Evolutionary conservation across 2,113 vertebrate genomes (phyloP).

Genomic region (Galbula dea): DNA sequence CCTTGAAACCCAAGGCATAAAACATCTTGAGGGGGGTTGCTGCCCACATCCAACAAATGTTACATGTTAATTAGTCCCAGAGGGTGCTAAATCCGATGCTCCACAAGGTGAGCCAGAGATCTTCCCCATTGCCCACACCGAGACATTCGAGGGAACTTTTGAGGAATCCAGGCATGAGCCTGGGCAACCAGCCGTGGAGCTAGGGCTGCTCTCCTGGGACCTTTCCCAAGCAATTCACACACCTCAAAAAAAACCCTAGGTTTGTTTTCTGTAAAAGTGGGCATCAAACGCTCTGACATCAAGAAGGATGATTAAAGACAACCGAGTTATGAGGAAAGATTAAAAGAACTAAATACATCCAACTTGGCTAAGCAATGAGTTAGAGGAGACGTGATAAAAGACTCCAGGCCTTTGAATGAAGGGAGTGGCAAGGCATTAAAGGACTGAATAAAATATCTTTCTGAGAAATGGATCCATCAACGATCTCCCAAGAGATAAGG

Average conservation of each 20-base stretch:
- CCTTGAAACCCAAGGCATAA: background rate
- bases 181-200: background rate
- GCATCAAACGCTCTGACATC: constrained; percentile 62
- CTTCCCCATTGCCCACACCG: background rate
- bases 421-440: constrained; percentile 56
- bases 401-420: constrained; percentile 55
- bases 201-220: background rate
- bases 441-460: constrained; percentile 61
- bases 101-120: background rate
- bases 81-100: background rate
- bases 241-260: background rate
- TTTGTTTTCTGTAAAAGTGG: background rate
- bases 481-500: constrained; percentile 63
- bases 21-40: background rate
- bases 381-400: constrained; percentile 55
- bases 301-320: constrained; percentile 64
- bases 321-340: constrained; percentile 45
- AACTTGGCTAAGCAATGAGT: constrained; percentile 62
- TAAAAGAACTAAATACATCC: constrained; percentile 61
- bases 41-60: background rate
- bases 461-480: constrained; percentile 59
- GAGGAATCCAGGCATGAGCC: constrained; percentile 14
- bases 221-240: background rate
- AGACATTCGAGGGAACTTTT: background rate
- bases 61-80: background rate